phyloP scores from a whole-genome alignment of 2,888 invertebrate species.

The Eulithis testata region DNA sequence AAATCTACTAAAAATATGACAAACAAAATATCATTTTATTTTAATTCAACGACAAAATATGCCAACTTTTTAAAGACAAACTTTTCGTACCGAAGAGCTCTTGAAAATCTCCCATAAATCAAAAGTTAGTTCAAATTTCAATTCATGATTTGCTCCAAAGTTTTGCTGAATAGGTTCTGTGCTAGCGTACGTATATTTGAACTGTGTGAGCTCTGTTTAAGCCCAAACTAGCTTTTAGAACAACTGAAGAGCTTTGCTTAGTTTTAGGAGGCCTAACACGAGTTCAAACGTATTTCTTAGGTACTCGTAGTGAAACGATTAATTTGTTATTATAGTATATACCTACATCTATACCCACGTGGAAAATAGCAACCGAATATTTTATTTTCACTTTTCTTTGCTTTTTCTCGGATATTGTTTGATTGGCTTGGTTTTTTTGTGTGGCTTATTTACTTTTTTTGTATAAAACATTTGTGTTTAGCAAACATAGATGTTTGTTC shows the following conservation, averaged over 20 bases:
- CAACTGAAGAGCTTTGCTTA: constrained; percentile 15
- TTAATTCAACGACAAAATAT: background rate
- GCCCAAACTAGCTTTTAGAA: constrained; percentile 19
- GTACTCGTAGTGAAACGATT: too few relatives aligned
- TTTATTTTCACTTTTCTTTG: too few relatives aligned
- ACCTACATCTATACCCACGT: too few relatives aligned
- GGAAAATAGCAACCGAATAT: too few relatives aligned
- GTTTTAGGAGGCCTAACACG: constrained; percentile 6
- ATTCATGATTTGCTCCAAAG: constrained; percentile 32
- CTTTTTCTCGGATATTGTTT: too few relatives aligned
- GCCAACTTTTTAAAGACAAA: constrained; percentile 12
- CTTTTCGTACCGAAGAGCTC: constrained; percentile 24
- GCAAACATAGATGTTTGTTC: too few relatives aligned
- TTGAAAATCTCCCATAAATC: constrained; percentile 29
- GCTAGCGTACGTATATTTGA: constrained; percentile 14
- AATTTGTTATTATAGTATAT: too few relatives aligned
- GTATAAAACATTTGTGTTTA: too few relatives aligned
- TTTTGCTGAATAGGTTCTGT: constrained; percentile 24
- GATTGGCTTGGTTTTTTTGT: too few relatives aligned
- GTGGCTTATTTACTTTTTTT: too few relatives aligned
- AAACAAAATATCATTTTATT: background rate
- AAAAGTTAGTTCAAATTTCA: constrained; percentile 29
- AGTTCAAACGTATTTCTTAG: background rate
- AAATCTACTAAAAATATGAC: background rate
- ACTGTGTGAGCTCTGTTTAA: constrained; percentile 16